Base-by-base conservation (phyloP, 2,888 invertebrate species). In the Ophioninae sp. region DNA sequence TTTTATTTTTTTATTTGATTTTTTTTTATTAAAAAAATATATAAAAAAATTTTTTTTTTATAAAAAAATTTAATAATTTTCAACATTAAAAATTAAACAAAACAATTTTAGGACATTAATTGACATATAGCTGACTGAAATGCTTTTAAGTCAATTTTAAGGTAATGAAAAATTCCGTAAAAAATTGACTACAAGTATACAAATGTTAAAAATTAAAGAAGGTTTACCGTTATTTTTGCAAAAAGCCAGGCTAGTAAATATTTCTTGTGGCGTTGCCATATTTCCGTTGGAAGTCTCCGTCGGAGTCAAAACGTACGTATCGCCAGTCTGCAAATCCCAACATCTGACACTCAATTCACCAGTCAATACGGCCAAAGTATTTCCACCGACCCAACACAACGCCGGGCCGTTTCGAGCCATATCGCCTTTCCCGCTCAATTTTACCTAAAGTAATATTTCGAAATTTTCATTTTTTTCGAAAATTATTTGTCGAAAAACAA, bases 291-390 rank as follows among this genome's bases (percentile, higher is more conserved):
- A 83, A 3, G 85, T 86, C 20, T 91, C 91, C 0, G 88, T 85
- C 1, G 91, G 92, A 8, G 90, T 86, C 75, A 93, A 88, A 0
- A 98, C 95, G 92, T 97, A 98, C 93, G 98, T 99, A 89, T 99
- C 98, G 79, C 98, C 98, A 41, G 96, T 96, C 72, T 98, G 97
- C 87, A 99, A 95, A 91, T 99, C 98, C 99, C 99, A 99, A 88
- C 99, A 95, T 87, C 99, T 95, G 39, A 97, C 95, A 17, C 95
- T 94, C 85, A 97, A 94, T 89, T 99, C 99, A 61, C 97, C 96
- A 59, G 96, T 96, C 71, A 96, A 95, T 82, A 97, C 95, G 0
- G 97, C 97, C 79, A 98, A 91, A 13, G 95, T 94, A 65, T 95
- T 95, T 82, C 93, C 94, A 3, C 96, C 96, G 56, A 96, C 95